Evolutionary conservation across 1,140 invertebrate species (phyloP).

Genomic region (Apis dorsata): DNA sequence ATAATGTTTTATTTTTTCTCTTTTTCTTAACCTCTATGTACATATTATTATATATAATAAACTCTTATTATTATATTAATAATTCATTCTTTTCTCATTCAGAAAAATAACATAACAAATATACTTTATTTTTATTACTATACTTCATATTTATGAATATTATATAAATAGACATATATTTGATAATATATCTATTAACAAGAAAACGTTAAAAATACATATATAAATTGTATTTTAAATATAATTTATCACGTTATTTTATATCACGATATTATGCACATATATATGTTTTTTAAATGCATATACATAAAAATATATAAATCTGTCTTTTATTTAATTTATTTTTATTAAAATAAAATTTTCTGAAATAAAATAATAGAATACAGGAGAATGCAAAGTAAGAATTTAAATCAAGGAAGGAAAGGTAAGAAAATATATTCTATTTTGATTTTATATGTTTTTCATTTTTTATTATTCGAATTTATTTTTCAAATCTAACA

Average conservation of each 20-base stretch:
- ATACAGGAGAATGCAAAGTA: not conserved
- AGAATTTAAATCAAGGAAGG: not conserved
- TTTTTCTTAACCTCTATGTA: conserved; percentile 4
- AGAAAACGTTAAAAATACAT: not conserved
- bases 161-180: no score
- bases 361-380: not conserved
- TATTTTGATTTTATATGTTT: not conserved
- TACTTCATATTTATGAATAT: not conserved
- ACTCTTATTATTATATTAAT: not conserved
- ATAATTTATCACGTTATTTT: not conserved
- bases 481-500: conserved; percentile 35
- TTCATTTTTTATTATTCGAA: conserved; percentile 25
- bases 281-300: not conserved
- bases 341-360: not conserved
- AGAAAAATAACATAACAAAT: not conserved
- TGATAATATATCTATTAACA: not conserved
- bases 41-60: no score
- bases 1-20: not conserved
- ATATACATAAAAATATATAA: no score
- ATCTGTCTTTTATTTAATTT: not conserved
- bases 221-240: no score
- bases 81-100: not conserved
- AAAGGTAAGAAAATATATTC: not conserved
- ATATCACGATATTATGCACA: not conserved
- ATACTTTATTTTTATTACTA: not conserved